phyloP scores from a whole-genome alignment of 2,113 vertebrate genomes.

The Mus pahari region DNA sequence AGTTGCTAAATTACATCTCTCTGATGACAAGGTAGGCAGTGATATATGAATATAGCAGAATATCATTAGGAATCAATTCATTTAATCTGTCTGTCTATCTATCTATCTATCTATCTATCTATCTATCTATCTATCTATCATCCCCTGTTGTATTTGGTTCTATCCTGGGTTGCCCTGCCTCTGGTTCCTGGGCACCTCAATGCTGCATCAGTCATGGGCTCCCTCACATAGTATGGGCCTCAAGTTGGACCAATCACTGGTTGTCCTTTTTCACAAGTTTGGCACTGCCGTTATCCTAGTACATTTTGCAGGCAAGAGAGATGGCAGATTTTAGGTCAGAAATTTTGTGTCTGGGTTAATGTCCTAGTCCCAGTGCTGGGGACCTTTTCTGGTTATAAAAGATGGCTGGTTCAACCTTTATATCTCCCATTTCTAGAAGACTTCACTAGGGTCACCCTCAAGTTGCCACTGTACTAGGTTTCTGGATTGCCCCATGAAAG shows the following conservation, averaged over 20 bases:
- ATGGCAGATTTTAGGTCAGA: not conserved
- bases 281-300: not conserved
- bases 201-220: not conserved
- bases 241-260: not conserved
- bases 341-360: not conserved
- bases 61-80: not conserved
- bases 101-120: no score
- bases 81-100: no score
- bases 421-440: not conserved
- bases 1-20: not conserved
- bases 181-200: not conserved
- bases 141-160: not conserved
- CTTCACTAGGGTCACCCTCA: not conserved
- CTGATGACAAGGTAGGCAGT: not conserved
- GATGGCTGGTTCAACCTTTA: not conserved
- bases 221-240: not conserved
- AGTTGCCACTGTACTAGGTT: not conserved
- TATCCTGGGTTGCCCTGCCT: not conserved
- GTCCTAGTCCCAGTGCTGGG: not conserved
- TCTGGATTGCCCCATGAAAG: not conserved
- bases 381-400: not conserved
- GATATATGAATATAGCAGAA: not conserved
- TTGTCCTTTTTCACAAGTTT: not conserved
- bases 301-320: not conserved
- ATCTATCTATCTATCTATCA: not conserved